These are phyloP conservation scores for Anarrhichthys ocellatus DNA, from an alignment of 2,113 vertebrate genomes.

Conservation along the genomic window DNA sequence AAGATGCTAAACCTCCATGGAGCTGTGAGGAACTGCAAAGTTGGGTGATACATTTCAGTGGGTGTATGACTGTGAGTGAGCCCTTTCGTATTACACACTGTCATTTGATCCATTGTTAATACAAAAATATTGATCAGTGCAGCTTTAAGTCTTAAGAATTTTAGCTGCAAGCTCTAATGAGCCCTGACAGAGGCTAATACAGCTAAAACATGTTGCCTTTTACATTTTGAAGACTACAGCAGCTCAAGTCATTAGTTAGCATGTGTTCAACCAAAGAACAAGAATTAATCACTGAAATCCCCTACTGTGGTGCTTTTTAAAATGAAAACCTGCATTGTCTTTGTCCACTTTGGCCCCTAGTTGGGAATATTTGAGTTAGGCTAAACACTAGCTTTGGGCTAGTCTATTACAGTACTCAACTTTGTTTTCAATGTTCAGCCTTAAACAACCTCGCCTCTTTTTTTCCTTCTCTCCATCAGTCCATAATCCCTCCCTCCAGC, in stretches of 20 bases:
- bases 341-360: not conserved
- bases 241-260: conserved; percentile 1
- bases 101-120: not conserved
- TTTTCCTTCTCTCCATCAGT: conserved; percentile 23
- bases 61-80: not conserved
- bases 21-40: not conserved
- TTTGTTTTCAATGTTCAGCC: conserved; percentile 46
- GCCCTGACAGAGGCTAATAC: not conserved
- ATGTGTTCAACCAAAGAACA: conserved; percentile 7
- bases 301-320: not conserved
- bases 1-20: not conserved
- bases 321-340: conserved; percentile 1
- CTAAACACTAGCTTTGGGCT: conserved; percentile 12
- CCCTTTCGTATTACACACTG: not conserved
- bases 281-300: not conserved
- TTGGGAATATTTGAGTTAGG: not conserved
- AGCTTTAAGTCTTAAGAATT: not conserved
- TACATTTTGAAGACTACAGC: not conserved
- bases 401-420: conserved; percentile 43
- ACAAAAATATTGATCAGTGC: not conserved
- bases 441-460: conserved; percentile 44
- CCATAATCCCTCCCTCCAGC: conserved; percentile 53
- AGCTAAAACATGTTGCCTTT: conserved; percentile 8
- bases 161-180: not conserved
- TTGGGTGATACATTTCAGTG: not conserved